Conservation (phyloP, 2,113 vertebrate genomes). For the Salvelinus namaycush region DNA sequence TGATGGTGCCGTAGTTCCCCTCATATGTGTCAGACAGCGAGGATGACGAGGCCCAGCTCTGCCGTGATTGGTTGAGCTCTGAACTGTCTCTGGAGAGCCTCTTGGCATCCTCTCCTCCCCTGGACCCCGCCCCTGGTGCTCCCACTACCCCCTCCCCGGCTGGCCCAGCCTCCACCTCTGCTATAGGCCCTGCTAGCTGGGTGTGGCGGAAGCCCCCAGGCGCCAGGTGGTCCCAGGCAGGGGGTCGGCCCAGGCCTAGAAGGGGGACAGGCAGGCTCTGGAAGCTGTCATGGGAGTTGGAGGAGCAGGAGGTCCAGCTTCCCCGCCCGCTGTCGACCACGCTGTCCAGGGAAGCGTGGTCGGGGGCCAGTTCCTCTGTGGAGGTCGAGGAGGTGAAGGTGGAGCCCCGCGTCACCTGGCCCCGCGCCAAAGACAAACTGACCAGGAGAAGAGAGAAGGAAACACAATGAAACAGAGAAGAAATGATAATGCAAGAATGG, state of each 20-base stretch:
- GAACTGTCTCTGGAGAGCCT: constrained; percentile 70
- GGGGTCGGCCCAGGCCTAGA: constrained; percentile 70
- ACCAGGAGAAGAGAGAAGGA: neutral
- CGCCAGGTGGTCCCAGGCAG: constrained; percentile 70
- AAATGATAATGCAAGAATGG: neutral
- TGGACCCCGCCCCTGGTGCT: constrained; percentile 38
- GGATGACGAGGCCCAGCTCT: constrained; percentile 89
- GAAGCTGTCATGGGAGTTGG: constrained; percentile 94
- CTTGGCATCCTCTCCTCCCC: constrained; percentile 59
- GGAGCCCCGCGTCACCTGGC: constrained; percentile 68
- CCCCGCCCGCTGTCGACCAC: constrained; percentile 89
- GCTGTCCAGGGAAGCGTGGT: constrained; percentile 80
- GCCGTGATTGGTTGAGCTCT: constrained; percentile 76
- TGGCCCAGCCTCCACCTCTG: constrained; percentile 77
- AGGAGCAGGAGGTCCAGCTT: constrained; percentile 97
- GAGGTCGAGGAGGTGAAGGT: constrained; percentile 82
- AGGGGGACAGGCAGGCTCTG: constrained; percentile 83
- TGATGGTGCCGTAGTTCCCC: constrained; percentile 86
- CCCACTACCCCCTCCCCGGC: constrained; percentile 46
- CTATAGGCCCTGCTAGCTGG: constrained; percentile 80
- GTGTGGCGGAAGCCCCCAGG: constrained; percentile 78
- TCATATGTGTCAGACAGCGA: constrained; percentile 88
- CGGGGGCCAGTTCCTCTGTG: constrained; percentile 86
- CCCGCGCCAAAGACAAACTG: constrained; percentile 63
- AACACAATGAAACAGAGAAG: neutral